phyloP scores from a whole-genome alignment of 1,140 invertebrate genomes.

The Zophobas atratus region DNA sequence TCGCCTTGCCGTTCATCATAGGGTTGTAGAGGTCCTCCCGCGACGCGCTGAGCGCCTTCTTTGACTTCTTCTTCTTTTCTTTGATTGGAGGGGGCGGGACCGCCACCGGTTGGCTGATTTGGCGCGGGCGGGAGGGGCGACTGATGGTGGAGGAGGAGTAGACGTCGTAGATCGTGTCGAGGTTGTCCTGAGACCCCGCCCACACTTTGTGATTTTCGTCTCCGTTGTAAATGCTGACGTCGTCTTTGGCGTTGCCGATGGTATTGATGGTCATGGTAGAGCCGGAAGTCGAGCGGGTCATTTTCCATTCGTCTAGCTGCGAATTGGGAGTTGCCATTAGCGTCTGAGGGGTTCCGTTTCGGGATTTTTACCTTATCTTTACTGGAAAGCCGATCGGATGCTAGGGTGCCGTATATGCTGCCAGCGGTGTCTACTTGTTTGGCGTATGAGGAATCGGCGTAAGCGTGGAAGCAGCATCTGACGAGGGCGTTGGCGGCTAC shows the following conservation, averaged over 20 bases:
- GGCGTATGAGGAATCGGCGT: constrained; percentile 94
- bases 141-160: constrained; percentile 81
- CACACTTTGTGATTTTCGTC: constrained; percentile 96
- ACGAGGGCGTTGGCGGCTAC: constrained; percentile 95
- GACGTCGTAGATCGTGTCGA: constrained; percentile 81
- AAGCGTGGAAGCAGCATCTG: constrained; percentile 95
- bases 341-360: neutral
- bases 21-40: constrained; percentile 71
- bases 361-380: constrained; percentile 65
- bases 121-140: constrained; percentile 83
- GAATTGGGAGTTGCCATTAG: neutral
- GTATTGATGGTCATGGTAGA: constrained; percentile 74
- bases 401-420: constrained; percentile 70
- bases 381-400: constrained; percentile 63
- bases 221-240: constrained; percentile 81
- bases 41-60: constrained; percentile 65
- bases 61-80: constrained; percentile 73
- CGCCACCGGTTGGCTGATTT: constrained; percentile 83
- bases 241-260: constrained; percentile 66
- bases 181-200: constrained; percentile 83
- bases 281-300: constrained; percentile 70
- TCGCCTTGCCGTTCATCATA: constrained; percentile 68
- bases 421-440: constrained; percentile 81
- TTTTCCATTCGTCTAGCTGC: constrained; percentile 71
- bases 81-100: constrained; percentile 82